A percentile compares a stretch with the other conserved stretches of the same genome.
These are phyloP conservation scores for Rhineura floridana DNA, from an alignment of 2,113 vertebrate genomes.

Conservation along the genomic window DNA sequence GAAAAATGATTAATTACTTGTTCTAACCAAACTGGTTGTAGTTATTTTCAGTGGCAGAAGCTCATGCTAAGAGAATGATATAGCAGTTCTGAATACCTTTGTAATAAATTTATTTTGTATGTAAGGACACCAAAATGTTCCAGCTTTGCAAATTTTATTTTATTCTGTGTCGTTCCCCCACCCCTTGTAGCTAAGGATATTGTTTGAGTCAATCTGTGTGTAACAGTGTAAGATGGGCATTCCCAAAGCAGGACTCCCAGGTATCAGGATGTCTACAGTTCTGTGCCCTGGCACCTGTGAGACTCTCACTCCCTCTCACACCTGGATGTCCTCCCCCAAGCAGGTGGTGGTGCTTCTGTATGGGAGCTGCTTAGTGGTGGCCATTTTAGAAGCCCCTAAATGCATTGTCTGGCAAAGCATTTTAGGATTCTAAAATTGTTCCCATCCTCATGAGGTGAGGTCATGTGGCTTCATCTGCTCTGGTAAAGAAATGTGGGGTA, in stretches of 20 bases:
- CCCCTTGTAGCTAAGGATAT: constrained; percentile 94
- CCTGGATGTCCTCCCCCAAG: background rate
- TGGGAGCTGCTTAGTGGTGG: background rate
- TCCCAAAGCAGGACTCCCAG: background rate
- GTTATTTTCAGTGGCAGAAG: constrained; percentile 80
- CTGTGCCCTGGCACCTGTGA: background rate
- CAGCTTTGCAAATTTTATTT: constrained; percentile 88
- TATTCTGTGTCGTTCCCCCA: no score
- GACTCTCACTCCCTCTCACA: background rate
- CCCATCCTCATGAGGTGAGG: no score
- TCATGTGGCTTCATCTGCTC: no score
- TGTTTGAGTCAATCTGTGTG: constrained; percentile 97
- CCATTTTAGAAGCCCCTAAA: no score
- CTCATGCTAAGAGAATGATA: constrained; percentile 77
- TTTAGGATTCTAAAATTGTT: no score
- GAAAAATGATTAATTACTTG: constrained; percentile 72
- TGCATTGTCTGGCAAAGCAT: no score
- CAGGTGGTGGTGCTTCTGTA: background rate
- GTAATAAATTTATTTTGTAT: constrained; percentile 75
- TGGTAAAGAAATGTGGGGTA: background rate
- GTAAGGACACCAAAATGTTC: constrained; percentile 89
- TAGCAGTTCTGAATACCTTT: constrained; percentile 78
- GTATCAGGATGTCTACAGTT: background rate
- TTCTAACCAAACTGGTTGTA: constrained; percentile 83
- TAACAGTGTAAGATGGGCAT: constrained; percentile 67